Evolutionary conservation across 2,797 vertebrate genomes (phyloP).

Genomic region (Nyctalus aviator): DNA sequence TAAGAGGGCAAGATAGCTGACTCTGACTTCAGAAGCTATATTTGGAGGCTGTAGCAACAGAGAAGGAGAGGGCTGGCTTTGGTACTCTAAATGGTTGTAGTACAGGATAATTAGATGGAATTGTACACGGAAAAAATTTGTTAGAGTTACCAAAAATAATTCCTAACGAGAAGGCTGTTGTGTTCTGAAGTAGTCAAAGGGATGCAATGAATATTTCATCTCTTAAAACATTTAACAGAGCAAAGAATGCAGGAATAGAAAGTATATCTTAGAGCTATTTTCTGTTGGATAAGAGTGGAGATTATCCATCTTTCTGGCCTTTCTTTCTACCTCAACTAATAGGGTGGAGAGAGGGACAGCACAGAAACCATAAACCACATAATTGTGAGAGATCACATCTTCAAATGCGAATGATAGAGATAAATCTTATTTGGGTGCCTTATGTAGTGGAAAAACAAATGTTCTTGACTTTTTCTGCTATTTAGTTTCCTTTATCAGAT

Average conservation of each 20-base stretch:
- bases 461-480: conserved; percentile 21
- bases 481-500: conserved; percentile 44
- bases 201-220: conserved; percentile 85
- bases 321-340: conserved; percentile 56
- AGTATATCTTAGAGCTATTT: conserved; percentile 73
- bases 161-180: conserved; percentile 84
- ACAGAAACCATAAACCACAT: not conserved
- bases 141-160: conserved; percentile 82
- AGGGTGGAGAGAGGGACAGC: not conserved
- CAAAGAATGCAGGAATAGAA: conserved; percentile 80
- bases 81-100: conserved; percentile 80
- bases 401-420: not conserved
- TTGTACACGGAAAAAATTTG: conserved; percentile 81
- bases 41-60: conserved; percentile 64
- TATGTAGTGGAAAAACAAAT: not conserved
- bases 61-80: conserved; percentile 78
- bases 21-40: conserved; percentile 67
- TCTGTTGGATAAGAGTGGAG: conserved; percentile 42
- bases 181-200: conserved; percentile 83
- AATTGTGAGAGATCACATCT: not conserved
- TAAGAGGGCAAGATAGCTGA: conserved; percentile 68
- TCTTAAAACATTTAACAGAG: conserved; percentile 83
- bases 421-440: not conserved
- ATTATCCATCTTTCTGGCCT: conserved; percentile 58
- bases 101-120: conserved; percentile 81